Evolutionary conservation across 2,797 vertebrate species (phyloP).

Genomic region (Tamandua tetradactyla): DNA sequence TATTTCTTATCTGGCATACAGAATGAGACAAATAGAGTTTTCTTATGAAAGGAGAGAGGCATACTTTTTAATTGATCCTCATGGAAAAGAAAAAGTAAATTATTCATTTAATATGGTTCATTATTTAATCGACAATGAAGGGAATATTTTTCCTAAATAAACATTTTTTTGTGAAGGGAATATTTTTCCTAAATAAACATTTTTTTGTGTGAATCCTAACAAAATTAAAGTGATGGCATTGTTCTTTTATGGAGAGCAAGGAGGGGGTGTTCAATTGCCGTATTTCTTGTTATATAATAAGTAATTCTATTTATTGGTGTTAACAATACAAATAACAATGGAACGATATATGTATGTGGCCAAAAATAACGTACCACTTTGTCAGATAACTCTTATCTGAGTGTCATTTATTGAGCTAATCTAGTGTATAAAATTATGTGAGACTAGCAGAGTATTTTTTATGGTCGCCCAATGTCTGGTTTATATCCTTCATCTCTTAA

Average conservation of each 20-base stretch:
- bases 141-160: too few relatives aligned
- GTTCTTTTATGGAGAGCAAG: slow-evolving; percentile 55
- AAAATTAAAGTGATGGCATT: slow-evolving; percentile 65
- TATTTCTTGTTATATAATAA: slow-evolving; percentile 60
- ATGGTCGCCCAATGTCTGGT: too few relatives aligned
- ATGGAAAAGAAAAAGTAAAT: slow-evolving; percentile 72
- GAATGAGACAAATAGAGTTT: too few relatives aligned
- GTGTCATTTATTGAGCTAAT: slow-evolving; percentile 58
- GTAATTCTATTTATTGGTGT: slow-evolving; percentile 2
- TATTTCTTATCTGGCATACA: slow-evolving; percentile 75
- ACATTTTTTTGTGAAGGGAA: too few relatives aligned
- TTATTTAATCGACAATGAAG: too few relatives aligned
- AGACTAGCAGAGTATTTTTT: slow-evolving; percentile 52
- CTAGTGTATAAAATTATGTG: slow-evolving; percentile 31
- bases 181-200: too few relatives aligned
- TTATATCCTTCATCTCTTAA: too few relatives aligned
- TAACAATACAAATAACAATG: slow-evolving; percentile 40
- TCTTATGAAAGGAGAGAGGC: too few relatives aligned
- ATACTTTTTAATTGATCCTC: too few relatives aligned
- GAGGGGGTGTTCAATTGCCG: slow-evolving; percentile 26
- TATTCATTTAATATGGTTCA: slow-evolving; percentile 67
- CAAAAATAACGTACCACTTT: slow-evolving; percentile 38
- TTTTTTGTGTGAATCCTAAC: slow-evolving; percentile 74
- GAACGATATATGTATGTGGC: slow-evolving; percentile 6
- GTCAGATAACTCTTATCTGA: slow-evolving; percentile 58